Base-by-base conservation (phyloP, 1,140 invertebrate species). In the Aricia agestis region DNA sequence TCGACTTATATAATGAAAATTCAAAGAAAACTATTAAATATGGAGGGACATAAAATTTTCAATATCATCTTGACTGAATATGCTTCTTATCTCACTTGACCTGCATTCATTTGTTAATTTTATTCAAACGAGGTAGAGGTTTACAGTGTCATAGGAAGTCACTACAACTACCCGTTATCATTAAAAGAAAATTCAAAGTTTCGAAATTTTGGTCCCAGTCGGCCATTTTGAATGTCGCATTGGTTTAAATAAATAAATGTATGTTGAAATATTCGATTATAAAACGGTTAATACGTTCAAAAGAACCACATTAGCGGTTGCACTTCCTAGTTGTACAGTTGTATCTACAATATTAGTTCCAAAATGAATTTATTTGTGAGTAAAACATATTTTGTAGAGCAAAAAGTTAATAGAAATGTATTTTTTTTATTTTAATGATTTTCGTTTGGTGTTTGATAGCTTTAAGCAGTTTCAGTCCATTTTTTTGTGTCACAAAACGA, bases 141-240 rank as follows among this genome's bases (percentile, higher is more conserved):
- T 1, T 4, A 1, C 13, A 52, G 13, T 52, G 45, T 52, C 9
- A 59, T 63, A 63, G 59, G 10, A 63, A 63, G 18, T 63, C 1
- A 19, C 18, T 18, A 59, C 59, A 63, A 19, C 17, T 63, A 19
- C 2, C 17, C 6, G 25, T 63, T 11, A 63, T 19, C 17, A 9
- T 63, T 63, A 63, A 36, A 63, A 19, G 59, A 63, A 63, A 63
- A 63, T 63, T 19, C 59, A 63, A 59, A 19, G 58, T 63, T 63
- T 19, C 59, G 59, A 63, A 9, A 63, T 63, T 11, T 19, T 18
- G 59, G 18, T 31, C 45, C 45, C 9, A 52, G 13, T 52, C 36
- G 36, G 58, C 18, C n/a, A 63, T 63, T 11, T 63, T 63, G 9
- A 36, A 31, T 63, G 10, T 63, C 59, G 59, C 19, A 63, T 19